Evolutionary conservation across 2,113 vertebrate species (phyloP), one percentile per base, ranked within the genome.

Genomic region (Planiliza haematocheilus): DNA sequence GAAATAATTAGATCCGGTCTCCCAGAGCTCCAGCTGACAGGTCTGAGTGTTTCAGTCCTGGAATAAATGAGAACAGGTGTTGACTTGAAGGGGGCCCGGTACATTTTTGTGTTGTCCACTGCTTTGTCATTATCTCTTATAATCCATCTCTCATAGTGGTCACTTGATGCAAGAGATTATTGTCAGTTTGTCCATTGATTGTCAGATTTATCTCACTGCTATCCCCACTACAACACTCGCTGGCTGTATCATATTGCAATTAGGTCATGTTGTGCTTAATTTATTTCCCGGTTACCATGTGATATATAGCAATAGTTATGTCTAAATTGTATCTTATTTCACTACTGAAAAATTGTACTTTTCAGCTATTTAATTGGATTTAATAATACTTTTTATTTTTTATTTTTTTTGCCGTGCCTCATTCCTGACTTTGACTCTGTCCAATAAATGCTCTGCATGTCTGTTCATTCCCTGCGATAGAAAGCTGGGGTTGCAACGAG

Each of bases 1-100:
- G 53, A 56, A 73, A 81, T 87, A 90, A 89, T 92, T 88, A 91
- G 56, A 86, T 79, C 62, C 65, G 58, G 73, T 83, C 60, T 81
- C 77, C 77, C 60, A 7, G 12, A 80, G 80, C 77, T 77, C 17
- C 38, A 30, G 45, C 67, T 83, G 74, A 85, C 66, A 61, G 42
- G 76, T 74, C 21, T 57, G 58, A 69, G 43, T 24, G 63, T 59
- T 48, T 57, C 69, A 38, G 41, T 68, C 24, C 61, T 46, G 39
- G 48, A 83, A 78, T 49, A 78, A 88, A 87, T 74, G 16, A 59
- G 56, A 87, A 71, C 75, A 88, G 76, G 80, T 84, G 76, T 62
- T 69, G 49, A 77, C 42, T 60, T 18, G 21, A 84, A 56, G n/a
- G 30, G 45, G 74, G 60, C 41, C 12, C 43, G 51, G 48, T 42